Conservation (phyloP, 2,113 vertebrate genomes). For the Daphoenositta chrysoptera region DNA sequence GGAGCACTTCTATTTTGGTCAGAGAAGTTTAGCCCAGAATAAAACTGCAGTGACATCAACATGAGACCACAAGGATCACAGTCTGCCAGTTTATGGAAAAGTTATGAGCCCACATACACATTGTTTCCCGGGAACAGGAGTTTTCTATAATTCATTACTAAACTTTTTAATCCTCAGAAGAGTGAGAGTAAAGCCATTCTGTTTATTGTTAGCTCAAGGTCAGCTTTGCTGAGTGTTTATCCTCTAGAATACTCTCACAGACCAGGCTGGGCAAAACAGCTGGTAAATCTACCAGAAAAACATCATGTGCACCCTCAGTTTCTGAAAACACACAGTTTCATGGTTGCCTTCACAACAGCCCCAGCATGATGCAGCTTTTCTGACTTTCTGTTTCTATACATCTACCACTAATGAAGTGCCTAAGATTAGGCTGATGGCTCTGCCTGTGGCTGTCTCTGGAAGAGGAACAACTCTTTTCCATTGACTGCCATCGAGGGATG, state of each 20-base stretch:
- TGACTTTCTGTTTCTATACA: not conserved
- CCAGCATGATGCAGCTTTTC: not conserved
- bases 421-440: not conserved
- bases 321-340: not conserved
- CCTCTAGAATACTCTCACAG: not conserved
- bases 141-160: not conserved
- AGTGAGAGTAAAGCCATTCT: not conserved
- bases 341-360: not conserved
- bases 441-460: accelerated
- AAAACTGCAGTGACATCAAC: conserved; percentile 3
- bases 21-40: not conserved
- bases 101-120: not conserved
- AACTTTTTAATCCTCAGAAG: not conserved
- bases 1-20: not conserved
- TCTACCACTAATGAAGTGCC: not conserved
- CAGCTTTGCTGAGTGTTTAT: not conserved
- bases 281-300: not conserved
- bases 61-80: not conserved
- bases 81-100: not conserved
- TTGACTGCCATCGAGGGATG: not conserved
- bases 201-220: not conserved
- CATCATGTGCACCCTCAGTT: not conserved
- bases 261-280: not conserved
- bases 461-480: not conserved
- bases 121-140: not conserved